These are phyloP conservation scores for Phalacrocorax aristotelis DNA, from an alignment of 2,113 vertebrate genomes.

Conservation along the genomic window DNA sequence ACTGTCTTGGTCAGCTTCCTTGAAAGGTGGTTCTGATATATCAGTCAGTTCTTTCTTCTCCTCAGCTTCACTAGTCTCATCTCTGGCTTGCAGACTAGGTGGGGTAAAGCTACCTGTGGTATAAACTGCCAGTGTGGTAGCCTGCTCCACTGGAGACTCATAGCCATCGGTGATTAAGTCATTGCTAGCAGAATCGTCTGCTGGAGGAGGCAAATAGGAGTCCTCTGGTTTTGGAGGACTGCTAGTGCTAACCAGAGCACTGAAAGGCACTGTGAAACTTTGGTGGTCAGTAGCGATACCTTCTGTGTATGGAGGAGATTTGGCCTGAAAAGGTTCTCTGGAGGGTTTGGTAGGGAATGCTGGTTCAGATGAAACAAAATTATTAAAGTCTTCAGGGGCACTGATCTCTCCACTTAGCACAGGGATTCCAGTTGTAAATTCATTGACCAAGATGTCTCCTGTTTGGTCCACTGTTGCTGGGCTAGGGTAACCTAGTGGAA, in stretches of 20 bases:
- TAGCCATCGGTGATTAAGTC: neutral
- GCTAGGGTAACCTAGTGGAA: constrained; percentile 50
- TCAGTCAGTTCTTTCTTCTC: neutral
- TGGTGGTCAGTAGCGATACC: neutral
- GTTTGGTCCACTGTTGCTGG: constrained; percentile 11
- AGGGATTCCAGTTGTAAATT: constrained; percentile 29
- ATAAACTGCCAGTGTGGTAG: neutral
- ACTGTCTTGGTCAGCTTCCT: neutral
- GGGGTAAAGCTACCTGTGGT: neutral
- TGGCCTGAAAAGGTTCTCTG: neutral
- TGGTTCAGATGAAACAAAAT: constrained; percentile 15
- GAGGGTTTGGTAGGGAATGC: constrained; percentile 18
- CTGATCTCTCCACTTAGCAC: neutral
- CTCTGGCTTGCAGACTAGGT: neutral
- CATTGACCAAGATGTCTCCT: neutral
- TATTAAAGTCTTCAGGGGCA: neutral
- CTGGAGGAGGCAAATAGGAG: constrained; percentile 25
- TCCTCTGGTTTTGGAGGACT: neutral
- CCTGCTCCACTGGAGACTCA: neutral
- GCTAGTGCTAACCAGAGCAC: neutral
- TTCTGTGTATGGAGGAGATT: neutral
- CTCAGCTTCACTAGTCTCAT: neutral
- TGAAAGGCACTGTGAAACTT: constrained; percentile 21
- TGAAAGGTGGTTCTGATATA: neutral
- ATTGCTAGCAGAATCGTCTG: constrained; percentile 35